These are phyloP conservation scores for Thera britannica DNA, from an alignment of 2,888 invertebrate genomes.

Conservation along the genomic window DNA sequence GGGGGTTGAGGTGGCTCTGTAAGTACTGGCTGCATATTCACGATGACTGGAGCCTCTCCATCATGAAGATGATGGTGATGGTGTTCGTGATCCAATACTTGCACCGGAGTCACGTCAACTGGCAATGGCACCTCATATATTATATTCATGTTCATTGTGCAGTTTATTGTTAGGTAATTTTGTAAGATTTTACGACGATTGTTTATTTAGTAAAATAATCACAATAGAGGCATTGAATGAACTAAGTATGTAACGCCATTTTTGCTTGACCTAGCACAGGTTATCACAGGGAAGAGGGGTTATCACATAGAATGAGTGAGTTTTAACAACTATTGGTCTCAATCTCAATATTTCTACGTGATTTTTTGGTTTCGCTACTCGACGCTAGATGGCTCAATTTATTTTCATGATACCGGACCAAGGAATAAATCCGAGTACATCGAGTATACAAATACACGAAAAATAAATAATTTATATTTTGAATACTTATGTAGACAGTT, in stretches of 20 bases:
- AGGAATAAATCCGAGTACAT: too few relatives aligned
- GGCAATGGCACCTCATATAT: conserved; percentile 54
- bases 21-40: conserved; percentile 48
- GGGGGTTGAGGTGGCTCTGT: conserved; percentile 41
- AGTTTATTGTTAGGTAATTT: conserved; percentile 22
- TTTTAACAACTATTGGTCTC: not conserved
- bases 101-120: conserved; percentile 37
- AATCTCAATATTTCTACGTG: too few relatives aligned
- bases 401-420: too few relatives aligned
- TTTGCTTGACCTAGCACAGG: conserved; percentile 33
- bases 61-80: conserved; percentile 44
- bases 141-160: conserved; percentile 56
- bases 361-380: not conserved
- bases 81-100: conserved; percentile 43
- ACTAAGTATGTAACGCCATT: conserved; percentile 36
- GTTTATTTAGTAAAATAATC: conserved; percentile 41
- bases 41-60: conserved; percentile 41
- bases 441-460: too few relatives aligned
- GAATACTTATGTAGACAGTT: too few relatives aligned
- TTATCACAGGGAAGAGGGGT: not conserved
- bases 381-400: not conserved
- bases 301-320: too few relatives aligned
- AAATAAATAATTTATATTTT: too few relatives aligned
- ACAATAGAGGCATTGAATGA: conserved; percentile 34
- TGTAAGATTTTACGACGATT: conserved; percentile 16